Conservation (phyloP, 37 sponge, comb jelly and placozoan species). For the Diacarnus erythraeanus region DNA sequence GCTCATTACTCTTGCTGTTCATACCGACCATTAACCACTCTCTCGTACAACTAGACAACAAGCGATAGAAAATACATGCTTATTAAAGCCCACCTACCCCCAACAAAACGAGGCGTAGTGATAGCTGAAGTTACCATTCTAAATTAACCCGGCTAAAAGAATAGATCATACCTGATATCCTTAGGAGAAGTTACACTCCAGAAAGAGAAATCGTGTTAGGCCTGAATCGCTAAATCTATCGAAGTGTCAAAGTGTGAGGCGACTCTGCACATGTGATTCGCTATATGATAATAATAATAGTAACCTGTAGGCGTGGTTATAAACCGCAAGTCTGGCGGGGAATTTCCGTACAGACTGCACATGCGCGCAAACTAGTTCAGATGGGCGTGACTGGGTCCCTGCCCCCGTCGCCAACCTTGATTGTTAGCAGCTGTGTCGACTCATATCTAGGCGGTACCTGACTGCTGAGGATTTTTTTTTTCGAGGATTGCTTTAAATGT, state of each 20-base stretch:
- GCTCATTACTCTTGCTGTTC: slow-evolving; percentile 28
- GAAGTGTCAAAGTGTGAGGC: too few species aligned
- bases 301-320: neutral
- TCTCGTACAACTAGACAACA: neutral
- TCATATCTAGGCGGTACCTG: too few species aligned
- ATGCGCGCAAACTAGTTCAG: too few species aligned
- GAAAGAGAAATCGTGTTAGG: neutral
- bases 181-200: neutral
- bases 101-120: neutral
- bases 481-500: too few species aligned
- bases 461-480: too few species aligned
- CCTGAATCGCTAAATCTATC: too few species aligned
- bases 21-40: slow-evolving; percentile 22
- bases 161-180: neutral
- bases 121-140: neutral
- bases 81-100: neutral
- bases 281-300: neutral
- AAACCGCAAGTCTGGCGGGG: neutral
- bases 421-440: too few species aligned
- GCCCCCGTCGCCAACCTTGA: too few species aligned
- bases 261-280: neutral
- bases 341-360: neutral
- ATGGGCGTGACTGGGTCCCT: too few species aligned
- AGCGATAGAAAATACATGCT: neutral
- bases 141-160: too few species aligned